A percentile compares a stretch with the other conserved stretches of the same genome.
phyloP scores from a whole-genome alignment of 2,797 vertebrate species.

The Coendou prehensilis region DNA sequence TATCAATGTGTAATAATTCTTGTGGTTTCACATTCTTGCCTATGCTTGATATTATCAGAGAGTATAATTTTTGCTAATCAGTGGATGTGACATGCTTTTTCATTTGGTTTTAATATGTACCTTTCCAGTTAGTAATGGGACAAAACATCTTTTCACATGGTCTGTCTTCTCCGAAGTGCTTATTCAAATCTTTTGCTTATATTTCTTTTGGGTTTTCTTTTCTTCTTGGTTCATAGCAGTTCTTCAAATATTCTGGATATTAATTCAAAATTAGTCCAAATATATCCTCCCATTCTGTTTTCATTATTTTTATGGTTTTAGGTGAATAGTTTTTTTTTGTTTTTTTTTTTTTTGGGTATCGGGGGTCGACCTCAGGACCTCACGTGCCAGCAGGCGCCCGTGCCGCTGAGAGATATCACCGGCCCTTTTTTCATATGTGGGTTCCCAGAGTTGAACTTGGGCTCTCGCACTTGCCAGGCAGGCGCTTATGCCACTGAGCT shows the following conservation, averaged over 20 bases:
- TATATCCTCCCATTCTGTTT: constrained; percentile 30
- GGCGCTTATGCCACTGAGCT: too few relatives aligned
- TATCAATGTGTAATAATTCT: constrained; percentile 9
- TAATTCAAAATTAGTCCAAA: constrained; percentile 16
- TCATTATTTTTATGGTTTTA: not conserved
- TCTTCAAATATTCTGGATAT: constrained; percentile 40
- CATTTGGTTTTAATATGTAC: constrained; percentile 56
- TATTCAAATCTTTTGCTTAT: constrained; percentile 49
- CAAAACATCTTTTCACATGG: constrained; percentile 35
- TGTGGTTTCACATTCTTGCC: not conserved
- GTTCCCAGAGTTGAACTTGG: too few relatives aligned
- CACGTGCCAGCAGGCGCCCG: too few relatives aligned
- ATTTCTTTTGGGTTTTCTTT: constrained; percentile 37
- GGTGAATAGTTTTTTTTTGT: not conserved
- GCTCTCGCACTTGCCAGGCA: too few relatives aligned
- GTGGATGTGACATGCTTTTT: constrained; percentile 3
- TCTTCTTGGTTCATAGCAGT: constrained; percentile 23
- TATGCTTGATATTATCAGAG: not conserved
- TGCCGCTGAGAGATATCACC: too few relatives aligned
- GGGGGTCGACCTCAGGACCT: too few relatives aligned
- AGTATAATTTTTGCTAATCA: constrained; percentile 48
- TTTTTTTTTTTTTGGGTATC: too few relatives aligned
- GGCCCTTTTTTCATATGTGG: too few relatives aligned
- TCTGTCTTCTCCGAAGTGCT: constrained; percentile 43
- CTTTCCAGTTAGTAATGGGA: constrained; percentile 14